A percentile compares a stretch with the other conserved stretches of the same genome.
These are phyloP conservation scores for Leucoma salicis DNA, from an alignment of 2,888 invertebrate genomes.

Conservation along the genomic window DNA sequence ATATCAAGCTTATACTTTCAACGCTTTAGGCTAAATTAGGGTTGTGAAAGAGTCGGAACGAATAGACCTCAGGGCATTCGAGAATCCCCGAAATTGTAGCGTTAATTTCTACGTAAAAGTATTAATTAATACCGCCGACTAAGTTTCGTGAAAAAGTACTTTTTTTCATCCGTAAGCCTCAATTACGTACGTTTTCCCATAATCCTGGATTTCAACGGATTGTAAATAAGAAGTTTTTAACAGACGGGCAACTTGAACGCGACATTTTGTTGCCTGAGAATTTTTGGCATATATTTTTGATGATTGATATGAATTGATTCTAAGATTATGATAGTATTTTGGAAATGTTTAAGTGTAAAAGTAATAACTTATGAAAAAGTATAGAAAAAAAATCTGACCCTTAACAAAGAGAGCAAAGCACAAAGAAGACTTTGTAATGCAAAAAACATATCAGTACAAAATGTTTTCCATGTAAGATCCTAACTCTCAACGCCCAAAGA, in stretches of 20 bases:
- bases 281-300: too few species aligned
- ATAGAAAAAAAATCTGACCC: too few species aligned
- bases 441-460: too few species aligned
- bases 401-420: too few species aligned
- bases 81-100: slow-evolving; percentile 22
- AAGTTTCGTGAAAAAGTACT: slow-evolving; percentile 3
- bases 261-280: too few species aligned
- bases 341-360: too few species aligned
- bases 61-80: slow-evolving; percentile 16
- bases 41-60: slow-evolving; percentile 15
- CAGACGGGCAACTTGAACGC: slow-evolving; percentile 3
- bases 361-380: too few species aligned
- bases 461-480: too few species aligned
- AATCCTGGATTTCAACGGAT: slow-evolving; percentile 11
- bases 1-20: slow-evolving; percentile 19
- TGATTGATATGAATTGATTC: too few species aligned
- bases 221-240: slow-evolving; percentile 6
- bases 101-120: slow-evolving; percentile 24
- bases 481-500: too few species aligned
- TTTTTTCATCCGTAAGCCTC: slow-evolving; percentile 9
- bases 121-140: slow-evolving; percentile 19
- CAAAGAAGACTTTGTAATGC: too few species aligned
- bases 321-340: too few species aligned
- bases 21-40: slow-evolving; percentile 27
- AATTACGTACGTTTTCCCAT: slow-evolving; percentile 9